Evolutionary conservation across 2,113 vertebrate genomes (phyloP).

Genomic region (Passer montanus): DNA sequence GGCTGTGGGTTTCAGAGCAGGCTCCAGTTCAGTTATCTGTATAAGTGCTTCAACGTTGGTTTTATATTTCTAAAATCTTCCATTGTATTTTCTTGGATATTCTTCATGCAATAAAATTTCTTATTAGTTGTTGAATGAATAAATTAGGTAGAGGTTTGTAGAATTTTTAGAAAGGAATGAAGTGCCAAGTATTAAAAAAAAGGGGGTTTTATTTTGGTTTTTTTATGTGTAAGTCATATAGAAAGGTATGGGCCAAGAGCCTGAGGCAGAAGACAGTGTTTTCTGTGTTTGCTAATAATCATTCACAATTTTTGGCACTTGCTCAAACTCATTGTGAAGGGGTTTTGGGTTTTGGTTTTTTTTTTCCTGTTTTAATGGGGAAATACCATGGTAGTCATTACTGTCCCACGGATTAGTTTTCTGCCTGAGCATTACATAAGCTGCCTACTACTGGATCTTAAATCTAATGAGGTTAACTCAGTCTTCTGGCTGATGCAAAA

Average conservation of each 20-base stretch:
- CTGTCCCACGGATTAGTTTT: background rate
- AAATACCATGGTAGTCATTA: background rate
- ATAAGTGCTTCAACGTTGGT: background rate
- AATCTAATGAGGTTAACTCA: background rate
- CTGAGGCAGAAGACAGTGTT: background rate
- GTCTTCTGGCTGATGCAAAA: background rate
- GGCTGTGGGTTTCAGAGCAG: background rate
- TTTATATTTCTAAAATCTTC: background rate
- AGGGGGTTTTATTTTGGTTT: background rate
- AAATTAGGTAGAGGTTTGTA: background rate
- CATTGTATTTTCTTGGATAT: background rate
- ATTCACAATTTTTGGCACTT: background rate
- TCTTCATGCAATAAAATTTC: background rate
- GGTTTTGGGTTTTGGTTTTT: accelerated
- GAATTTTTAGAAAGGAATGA: background rate
- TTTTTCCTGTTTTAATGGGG: background rate
- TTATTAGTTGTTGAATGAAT: background rate
- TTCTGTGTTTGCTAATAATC: background rate
- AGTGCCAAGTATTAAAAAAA: background rate
- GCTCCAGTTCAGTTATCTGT: background rate
- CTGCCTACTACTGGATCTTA: background rate
- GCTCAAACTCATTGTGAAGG: background rate
- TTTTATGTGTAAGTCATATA: background rate
- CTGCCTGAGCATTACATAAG: background rate
- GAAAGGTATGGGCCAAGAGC: background rate